Evolutionary conservation across 2,888 invertebrate genomes (phyloP).

Genomic region (Rhogogaster chlorosoma): DNA sequence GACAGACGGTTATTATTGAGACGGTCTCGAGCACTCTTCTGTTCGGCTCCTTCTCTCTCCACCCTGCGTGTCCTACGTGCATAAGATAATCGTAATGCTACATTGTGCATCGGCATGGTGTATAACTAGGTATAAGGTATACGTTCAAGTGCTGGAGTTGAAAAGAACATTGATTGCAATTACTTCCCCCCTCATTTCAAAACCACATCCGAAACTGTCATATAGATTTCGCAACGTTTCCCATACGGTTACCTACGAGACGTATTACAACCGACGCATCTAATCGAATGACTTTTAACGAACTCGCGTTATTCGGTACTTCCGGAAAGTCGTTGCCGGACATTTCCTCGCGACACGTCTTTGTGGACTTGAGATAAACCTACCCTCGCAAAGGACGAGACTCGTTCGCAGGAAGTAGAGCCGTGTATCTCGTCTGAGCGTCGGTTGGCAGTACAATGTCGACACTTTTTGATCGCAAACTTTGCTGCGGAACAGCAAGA

Average conservation of each 20-base stretch:
- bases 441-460: slow-evolving; percentile 93
- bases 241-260: neutral
- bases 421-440: slow-evolving; percentile 91
- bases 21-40: slow-evolving; percentile 25
- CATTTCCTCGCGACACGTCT: neutral
- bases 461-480: slow-evolving; percentile 89
- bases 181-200: slow-evolving; percentile 2
- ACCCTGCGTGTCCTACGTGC: slow-evolving; percentile 13
- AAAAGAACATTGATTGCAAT: neutral
- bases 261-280: neutral
- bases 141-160: neutral
- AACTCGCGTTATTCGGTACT: neutral
- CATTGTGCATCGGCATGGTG: slow-evolving; percentile 1
- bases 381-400: slow-evolving; percentile 76
- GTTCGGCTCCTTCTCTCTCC: slow-evolving; percentile 21
- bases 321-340: neutral
- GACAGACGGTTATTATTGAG: neutral
- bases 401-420: slow-evolving; percentile 79
- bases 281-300: neutral
- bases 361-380: slow-evolving; percentile 63
- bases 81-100: neutral
- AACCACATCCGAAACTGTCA: neutral
- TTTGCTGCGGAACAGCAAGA: slow-evolving; percentile 86
- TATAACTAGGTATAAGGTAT: slow-evolving; percentile 16
- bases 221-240: neutral